phyloP scores from a whole-genome alignment of 2,888 invertebrate genomes.

The Acanthosepion lycidas region DNA sequence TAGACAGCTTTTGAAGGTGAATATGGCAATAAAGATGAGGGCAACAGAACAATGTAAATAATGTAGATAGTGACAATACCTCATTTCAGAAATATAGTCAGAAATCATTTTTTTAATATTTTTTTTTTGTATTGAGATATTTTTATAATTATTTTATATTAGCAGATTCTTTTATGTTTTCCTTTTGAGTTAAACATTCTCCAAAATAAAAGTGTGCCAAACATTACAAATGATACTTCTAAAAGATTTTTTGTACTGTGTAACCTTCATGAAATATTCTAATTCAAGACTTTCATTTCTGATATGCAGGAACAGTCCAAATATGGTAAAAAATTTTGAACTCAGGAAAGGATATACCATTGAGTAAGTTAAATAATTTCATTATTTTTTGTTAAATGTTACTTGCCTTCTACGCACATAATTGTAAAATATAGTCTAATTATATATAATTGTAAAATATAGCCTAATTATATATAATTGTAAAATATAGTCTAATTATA shows the following conservation, averaged over 20 bases:
- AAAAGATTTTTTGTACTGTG: neutral
- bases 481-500: neutral
- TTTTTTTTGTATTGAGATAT: too few relatives aligned
- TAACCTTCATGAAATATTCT: neutral
- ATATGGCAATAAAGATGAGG: too few relatives aligned
- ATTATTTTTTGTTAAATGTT: neutral
- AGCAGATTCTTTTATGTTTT: too few relatives aligned
- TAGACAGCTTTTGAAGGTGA: too few relatives aligned
- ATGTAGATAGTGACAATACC: too few relatives aligned
- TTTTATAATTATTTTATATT: too few relatives aligned
- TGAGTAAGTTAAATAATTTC: conserved; percentile 57
- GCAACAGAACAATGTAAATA: too few relatives aligned
- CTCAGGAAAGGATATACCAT: conserved; percentile 61
- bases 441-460: neutral
- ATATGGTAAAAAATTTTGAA: conserved; percentile 65
- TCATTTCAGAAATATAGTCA: too few relatives aligned
- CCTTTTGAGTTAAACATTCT: too few relatives aligned
- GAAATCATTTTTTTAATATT: too few relatives aligned
- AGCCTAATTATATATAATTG: too few relatives aligned
- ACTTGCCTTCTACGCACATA: neutral
- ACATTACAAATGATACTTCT: neutral
- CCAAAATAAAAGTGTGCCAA: too few relatives aligned
- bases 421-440: neutral
- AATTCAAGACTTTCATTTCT: neutral
- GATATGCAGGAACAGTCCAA: conserved; percentile 63